Evolutionary conservation across 1,140 invertebrate genomes (phyloP), one percentile per base, ranked within the genome.

Genomic region (Zaprionus lachaisei): DNA sequence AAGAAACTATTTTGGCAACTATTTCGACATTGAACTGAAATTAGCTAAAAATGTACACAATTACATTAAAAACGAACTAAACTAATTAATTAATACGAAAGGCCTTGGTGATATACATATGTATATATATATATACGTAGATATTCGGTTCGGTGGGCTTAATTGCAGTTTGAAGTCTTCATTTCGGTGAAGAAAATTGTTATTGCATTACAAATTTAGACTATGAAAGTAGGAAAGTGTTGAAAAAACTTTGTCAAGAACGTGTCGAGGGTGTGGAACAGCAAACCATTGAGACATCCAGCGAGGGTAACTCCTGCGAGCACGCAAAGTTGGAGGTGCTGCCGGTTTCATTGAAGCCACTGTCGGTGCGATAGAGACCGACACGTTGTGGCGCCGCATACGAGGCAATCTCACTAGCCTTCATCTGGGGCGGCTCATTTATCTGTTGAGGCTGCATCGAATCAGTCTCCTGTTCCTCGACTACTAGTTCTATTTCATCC

Each of bases 281-380:
- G 55, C 82, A 87, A 28, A 80, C 56, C 82, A 92, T 91, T 5
- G 85, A 91, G 0, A 87, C 77, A 55, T 92, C 86, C 38, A 85
- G 7, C 47, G 56, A 61, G 15, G 62, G 72, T 41, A 77, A 14
- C 12, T 85, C 90, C 58, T 89, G 79, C 6, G 81, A 90, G 54
- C 49, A 81, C 9, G 76, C 82, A 37, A 77, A 79, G 4, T 75
- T 67, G 12, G 91, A 94, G 12, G 67, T 86, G 65, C 75, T 85
- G 26, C 56, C 44, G 5, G 83, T 92, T 56, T 93, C 92, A 60
- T 93, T 93, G 62, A 93, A 93, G n/a, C 92, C 92, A 51, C 92
- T 93, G 41, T 93, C 92, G 0, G 84, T 81, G 2, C 91, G 81
- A 76, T 91, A 90, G 7, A 93, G 79, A 0, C 64, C 64, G 17